phyloP scores from a whole-genome alignment of 2,797 vertebrate genomes.

The Diceros bicornis region DNA sequence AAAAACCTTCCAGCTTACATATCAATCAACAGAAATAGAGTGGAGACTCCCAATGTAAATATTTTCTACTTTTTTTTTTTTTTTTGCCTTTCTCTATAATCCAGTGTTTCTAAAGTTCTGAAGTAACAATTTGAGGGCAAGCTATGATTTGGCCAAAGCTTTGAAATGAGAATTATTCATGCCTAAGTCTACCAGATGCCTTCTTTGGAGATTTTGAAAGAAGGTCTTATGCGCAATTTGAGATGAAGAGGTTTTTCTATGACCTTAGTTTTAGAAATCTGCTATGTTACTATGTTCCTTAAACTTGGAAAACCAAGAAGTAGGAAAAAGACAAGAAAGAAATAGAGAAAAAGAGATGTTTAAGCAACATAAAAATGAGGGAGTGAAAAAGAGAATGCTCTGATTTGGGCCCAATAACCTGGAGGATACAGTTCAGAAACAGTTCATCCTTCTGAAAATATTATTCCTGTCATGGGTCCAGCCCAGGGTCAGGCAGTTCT shows the following conservation, averaged over 20 bases:
- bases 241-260: slow-evolving; percentile 40
- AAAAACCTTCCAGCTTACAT: slow-evolving; percentile 61
- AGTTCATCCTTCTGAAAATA: slow-evolving; percentile 79
- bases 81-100: not conserved
- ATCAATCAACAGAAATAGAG: slow-evolving; percentile 49
- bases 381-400: not conserved
- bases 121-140: slow-evolving; percentile 30
- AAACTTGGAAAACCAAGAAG: slow-evolving; percentile 31
- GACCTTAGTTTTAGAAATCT: not conserved
- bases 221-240: not conserved
- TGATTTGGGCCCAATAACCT: slow-evolving; percentile 55
- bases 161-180: slow-evolving; percentile 55
- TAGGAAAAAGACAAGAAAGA: slow-evolving; percentile 38
- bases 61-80: slow-evolving; percentile 12
- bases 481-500: slow-evolving; percentile 37
- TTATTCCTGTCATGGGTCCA: slow-evolving; percentile 68
- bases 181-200: not conserved
- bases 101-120: not conserved
- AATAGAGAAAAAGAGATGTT: not conserved
- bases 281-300: not conserved
- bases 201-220: slow-evolving; percentile 53
- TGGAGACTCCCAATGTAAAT: slow-evolving; percentile 56
- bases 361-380: not conserved
- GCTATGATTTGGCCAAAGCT: slow-evolving; percentile 35
- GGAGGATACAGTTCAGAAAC: slow-evolving; percentile 61